Conservation (phyloP, 2,113 vertebrate genomes). For the Monopterus albus region DNA sequence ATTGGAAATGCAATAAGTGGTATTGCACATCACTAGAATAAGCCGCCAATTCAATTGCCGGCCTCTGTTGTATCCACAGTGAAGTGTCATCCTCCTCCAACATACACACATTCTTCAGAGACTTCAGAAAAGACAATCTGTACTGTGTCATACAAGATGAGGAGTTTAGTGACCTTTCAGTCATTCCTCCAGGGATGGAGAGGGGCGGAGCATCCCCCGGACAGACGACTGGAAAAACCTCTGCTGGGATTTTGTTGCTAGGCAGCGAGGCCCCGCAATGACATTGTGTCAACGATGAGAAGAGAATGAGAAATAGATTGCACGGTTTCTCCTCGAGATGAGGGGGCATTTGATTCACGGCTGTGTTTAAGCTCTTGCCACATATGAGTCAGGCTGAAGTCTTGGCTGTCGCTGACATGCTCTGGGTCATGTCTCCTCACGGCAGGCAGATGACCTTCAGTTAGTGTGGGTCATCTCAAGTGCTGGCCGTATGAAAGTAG, state of each 20-base stretch:
- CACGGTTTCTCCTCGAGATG: conserved; percentile 38
- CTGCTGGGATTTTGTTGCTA: conserved; percentile 66
- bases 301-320: conserved; percentile 70
- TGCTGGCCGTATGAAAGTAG: background rate
- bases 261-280: conserved; percentile 61
- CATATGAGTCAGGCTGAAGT: background rate
- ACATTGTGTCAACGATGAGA: conserved; percentile 71
- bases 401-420: background rate
- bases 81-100: background rate
- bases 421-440: conserved; percentile 6
- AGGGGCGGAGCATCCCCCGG: conserved; percentile 40
- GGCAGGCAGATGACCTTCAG: background rate
- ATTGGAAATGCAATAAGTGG: no score
- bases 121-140: conserved; percentile 65
- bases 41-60: no score
- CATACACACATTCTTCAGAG: background rate
- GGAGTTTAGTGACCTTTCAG: conserved; percentile 77
- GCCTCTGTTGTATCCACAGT: no score
- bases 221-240: conserved; percentile 65
- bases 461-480: conserved; percentile 12
- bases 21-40: no score
- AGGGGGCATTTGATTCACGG: conserved; percentile 38
- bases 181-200: conserved; percentile 56
- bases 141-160: conserved; percentile 51
- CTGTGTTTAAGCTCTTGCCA: background rate